These are phyloP conservation scores for Drosophila neonasuta DNA, from an alignment of 2,888 invertebrate genomes.

Conservation along the genomic window DNA sequence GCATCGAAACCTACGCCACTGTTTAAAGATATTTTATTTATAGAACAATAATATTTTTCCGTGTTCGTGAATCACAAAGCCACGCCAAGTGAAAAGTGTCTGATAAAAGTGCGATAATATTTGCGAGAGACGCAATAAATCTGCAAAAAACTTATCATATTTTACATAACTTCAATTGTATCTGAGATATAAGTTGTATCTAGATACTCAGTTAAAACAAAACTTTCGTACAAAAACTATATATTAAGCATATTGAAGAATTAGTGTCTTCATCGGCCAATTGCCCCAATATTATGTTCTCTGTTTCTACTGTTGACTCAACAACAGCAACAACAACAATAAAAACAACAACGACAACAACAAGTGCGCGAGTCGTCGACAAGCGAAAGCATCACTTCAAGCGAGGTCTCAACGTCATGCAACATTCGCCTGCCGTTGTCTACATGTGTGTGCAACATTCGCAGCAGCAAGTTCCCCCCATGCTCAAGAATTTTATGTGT, in stretches of 20 bases:
- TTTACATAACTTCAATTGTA: conserved; percentile 32
- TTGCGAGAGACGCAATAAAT: conserved; percentile 58
- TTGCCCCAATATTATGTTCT: conserved; percentile 64
- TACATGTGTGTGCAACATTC: conserved; percentile 71
- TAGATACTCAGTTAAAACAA: conserved; percentile 39
- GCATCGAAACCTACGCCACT: conserved; percentile 73
- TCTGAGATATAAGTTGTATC: conserved; percentile 53
- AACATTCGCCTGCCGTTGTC: conserved; percentile 67
- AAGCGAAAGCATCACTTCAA: conserved; percentile 20
- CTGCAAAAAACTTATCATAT: conserved; percentile 18
- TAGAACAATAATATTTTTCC: conserved; percentile 64
- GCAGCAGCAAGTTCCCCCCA: conserved; percentile 68
- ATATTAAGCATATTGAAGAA: conserved; percentile 14
- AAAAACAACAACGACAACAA: conserved; percentile 28
- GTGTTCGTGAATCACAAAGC: conserved; percentile 27
- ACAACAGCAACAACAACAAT: conserved; percentile 32
- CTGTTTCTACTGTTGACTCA: conserved; percentile 43
- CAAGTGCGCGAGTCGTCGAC: conserved; percentile 21
- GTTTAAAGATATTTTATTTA: conserved; percentile 77
- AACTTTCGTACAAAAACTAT: not conserved
- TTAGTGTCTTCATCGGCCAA: conserved; percentile 30
- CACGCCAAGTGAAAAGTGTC: conserved; percentile 32
- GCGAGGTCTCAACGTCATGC: conserved; percentile 66
- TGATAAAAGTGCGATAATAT: conserved; percentile 20
- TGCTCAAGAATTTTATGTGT: conserved; percentile 64